Evolutionary conservation across 2,113 vertebrate species (phyloP).

Genomic region (Onychorhynchus coronatus): DNA sequence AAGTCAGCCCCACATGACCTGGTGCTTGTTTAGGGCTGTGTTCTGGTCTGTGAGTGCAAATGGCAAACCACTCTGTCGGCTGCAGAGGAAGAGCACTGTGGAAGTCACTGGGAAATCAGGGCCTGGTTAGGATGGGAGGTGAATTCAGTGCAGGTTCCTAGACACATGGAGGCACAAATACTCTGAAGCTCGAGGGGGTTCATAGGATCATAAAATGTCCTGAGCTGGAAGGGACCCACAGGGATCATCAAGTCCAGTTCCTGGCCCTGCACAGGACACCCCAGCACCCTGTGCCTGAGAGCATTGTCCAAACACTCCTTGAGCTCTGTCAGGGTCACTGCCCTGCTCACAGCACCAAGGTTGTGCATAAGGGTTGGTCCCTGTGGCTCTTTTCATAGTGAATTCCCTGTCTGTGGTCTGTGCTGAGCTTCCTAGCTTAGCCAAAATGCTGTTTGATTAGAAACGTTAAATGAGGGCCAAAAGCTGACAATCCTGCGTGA

Average conservation of each 20-base stretch:
- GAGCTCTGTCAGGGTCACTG: neutral
- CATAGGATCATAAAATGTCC: neutral
- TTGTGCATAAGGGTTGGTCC: neutral
- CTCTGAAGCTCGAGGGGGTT: neutral
- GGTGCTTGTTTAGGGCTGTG: neutral
- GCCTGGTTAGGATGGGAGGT: neutral
- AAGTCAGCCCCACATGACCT: neutral
- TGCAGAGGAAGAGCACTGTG: neutral
- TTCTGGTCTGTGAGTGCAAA: neutral
- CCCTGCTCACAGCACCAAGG: neutral
- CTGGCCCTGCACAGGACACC: neutral
- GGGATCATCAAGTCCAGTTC: neutral
- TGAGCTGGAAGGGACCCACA: neutral
- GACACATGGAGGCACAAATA: neutral
- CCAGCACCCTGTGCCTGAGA: neutral
- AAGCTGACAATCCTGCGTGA: fast-evolving
- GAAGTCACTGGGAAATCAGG: neutral
- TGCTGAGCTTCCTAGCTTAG: neutral
- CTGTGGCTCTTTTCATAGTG: neutral
- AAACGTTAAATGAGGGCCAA: neutral
- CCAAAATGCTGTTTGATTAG: neutral
- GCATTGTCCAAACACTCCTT: neutral
- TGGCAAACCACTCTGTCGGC: fast-evolving
- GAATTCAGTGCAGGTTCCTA: neutral
- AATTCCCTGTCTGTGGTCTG: fast-evolving